Base-by-base conservation (phyloP, 2,113 vertebrate genomes). In the Channa maculata region DNA sequence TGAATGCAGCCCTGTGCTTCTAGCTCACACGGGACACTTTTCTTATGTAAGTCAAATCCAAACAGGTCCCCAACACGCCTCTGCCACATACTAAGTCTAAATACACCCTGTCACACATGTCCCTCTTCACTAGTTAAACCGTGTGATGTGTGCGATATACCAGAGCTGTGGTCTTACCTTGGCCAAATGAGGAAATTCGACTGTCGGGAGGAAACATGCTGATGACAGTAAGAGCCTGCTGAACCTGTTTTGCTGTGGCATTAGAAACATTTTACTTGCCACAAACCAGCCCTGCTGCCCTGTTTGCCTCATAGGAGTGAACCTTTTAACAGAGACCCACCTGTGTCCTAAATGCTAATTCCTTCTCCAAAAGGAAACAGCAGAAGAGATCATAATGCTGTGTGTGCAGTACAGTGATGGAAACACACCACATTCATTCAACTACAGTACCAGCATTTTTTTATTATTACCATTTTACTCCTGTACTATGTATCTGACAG, bases 171-270 rank as follows among this genome's bases (percentile, higher is more conserved):
- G 38, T 70, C 86, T 86, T 82, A 86, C 91, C 86, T 79, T 24
- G 59, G 61, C 24, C 39, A 9, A 68, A 49, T 14, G 39, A 82
- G 69, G 79, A 78, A 84, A 50, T 13, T 24, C 5, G 1, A 12
- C 64, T 53, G 59, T n/a, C 38, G 44, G 46, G 37, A 83, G 63
- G 24, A 72, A 77, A 51, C 34, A 65, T 74, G 77, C 34, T 59
- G 67, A 58, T 46, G 59, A 13, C n/a, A 49, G 60, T 83, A 75
- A 74, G 60, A 77, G 68, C 85, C 78, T 57, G 89, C 48, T 54
- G 0, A 61, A 90, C 91, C 84, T 64, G 91, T 90, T 92, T 11
- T 15, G 0, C 46, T 65, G 65, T 80, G 85, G 87, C 90, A 91
- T 88, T 71, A 49, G 46, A 89, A 85, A 68, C 64, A 92, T 89